Evolutionary conservation across 2,797 vertebrate genomes (phyloP).

Genomic region (Ctenopoma multispine): DNA sequence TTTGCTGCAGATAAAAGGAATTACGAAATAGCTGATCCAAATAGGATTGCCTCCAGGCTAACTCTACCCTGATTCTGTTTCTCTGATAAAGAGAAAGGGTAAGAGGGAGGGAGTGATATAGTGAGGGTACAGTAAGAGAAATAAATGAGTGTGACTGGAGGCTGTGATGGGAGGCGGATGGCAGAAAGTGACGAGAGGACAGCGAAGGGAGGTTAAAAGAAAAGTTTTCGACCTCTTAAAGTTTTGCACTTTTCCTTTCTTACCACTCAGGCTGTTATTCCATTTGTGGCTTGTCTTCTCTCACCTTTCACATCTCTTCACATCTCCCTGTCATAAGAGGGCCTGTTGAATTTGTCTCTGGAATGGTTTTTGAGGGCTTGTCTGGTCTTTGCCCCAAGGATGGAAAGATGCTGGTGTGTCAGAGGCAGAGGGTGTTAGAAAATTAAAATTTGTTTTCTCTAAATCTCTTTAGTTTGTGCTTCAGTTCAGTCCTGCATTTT

Average conservation of each 20-base stretch:
- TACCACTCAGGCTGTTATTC: background rate
- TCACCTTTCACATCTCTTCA: slow-evolving; percentile 5
- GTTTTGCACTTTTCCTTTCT: slow-evolving; percentile 19
- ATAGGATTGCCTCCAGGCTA: slow-evolving; percentile 62
- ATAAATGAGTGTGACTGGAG: slow-evolving; percentile 40
- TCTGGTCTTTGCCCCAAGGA: slow-evolving; percentile 9
- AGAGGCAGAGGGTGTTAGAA: background rate
- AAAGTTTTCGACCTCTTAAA: slow-evolving; percentile 37
- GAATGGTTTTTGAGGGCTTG: slow-evolving; percentile 23
- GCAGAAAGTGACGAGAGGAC: background rate
- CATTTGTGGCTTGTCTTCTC: background rate
- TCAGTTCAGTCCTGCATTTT: background rate
- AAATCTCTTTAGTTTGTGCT: slow-evolving; percentile 6
- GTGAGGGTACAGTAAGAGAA: slow-evolving; percentile 4
- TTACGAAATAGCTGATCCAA: slow-evolving; percentile 67
- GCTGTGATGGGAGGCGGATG: slow-evolving; percentile 13
- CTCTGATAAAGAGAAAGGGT: slow-evolving; percentile 41
- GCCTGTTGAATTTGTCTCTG: slow-evolving; percentile 41
- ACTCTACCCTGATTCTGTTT: slow-evolving; percentile 68
- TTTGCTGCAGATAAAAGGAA: slow-evolving; percentile 50
- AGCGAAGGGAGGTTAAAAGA: background rate
- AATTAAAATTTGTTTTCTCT: background rate
- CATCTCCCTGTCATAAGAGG: slow-evolving; percentile 11
- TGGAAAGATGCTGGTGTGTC: slow-evolving; percentile 20
- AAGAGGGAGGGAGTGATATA: slow-evolving; percentile 14